phyloP scores from a whole-genome alignment of 2,888 invertebrate species.

The Silvanus unidentatus region DNA sequence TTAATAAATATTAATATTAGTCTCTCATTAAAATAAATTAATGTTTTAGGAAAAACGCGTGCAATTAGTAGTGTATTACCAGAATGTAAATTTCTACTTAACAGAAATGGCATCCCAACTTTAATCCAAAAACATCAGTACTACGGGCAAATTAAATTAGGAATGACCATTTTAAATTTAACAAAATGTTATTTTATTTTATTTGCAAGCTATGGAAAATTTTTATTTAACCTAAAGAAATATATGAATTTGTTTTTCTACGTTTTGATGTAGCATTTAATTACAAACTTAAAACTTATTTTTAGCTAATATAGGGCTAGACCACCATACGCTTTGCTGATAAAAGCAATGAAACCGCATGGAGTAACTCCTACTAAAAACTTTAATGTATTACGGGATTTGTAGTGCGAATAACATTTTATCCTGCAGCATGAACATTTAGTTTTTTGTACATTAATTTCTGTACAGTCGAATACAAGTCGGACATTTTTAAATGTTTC shows the following conservation, averaged over 20 bases:
- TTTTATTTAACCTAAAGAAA: too few relatives aligned
- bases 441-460: constrained; percentile 9
- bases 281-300: too few relatives aligned
- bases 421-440: constrained; percentile 12
- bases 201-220: too few relatives aligned
- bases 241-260: too few relatives aligned
- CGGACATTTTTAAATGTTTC: constrained; percentile 8
- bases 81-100: constrained; percentile 5
- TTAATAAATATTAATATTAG: too few relatives aligned
- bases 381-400: constrained; percentile 18
- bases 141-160: constrained; percentile 20
- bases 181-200: constrained; percentile 14
- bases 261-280: too few relatives aligned
- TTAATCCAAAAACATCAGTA: constrained; percentile 18
- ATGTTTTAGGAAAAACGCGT: too few relatives aligned
- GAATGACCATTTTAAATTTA: constrained; percentile 21
- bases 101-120: not conserved
- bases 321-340: constrained; percentile 24
- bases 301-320: constrained; percentile 20
- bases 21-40: too few relatives aligned
- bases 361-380: constrained; percentile 24
- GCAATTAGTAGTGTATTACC: too few relatives aligned
- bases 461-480: constrained; percentile 14
- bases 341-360: constrained; percentile 19
- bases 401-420: constrained; percentile 18